phyloP scores from a whole-genome alignment of 2,888 invertebrate genomes.

The Dusona sp. region DNA sequence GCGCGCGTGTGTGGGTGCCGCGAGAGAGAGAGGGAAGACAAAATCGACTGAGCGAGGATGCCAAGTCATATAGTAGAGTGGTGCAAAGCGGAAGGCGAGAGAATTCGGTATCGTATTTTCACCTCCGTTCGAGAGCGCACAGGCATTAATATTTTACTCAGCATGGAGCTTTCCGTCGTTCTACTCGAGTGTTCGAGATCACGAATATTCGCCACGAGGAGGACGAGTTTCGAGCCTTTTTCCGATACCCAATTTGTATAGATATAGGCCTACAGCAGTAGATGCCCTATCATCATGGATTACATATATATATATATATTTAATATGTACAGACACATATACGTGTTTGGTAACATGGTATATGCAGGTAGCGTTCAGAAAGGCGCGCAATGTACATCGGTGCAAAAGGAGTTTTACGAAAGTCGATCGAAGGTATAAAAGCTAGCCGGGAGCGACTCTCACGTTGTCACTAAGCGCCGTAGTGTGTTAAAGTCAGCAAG shows the following conservation, averaged over 20 bases:
- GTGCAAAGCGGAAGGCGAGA: constrained; percentile 46
- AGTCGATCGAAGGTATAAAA: constrained; percentile 56
- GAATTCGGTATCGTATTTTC: constrained; percentile 79
- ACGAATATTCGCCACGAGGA: constrained; percentile 20
- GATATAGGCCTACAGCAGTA: constrained; percentile 15
- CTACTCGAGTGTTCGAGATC: constrained; percentile 41
- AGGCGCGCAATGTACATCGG: constrained; percentile 1
- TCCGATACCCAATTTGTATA: constrained; percentile 34
- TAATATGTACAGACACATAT: constrained; percentile 1
- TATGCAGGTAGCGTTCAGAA: constrained; percentile 24
- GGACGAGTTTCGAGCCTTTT: constrained; percentile 45
- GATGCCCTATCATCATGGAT: constrained; percentile 25
- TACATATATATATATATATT: background rate
- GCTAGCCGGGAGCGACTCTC: constrained; percentile 6
- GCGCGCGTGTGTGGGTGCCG: too few species aligned
- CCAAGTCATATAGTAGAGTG: constrained; percentile 18
- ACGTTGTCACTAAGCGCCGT: constrained; percentile 2
- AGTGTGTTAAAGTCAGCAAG: constrained; percentile 18
- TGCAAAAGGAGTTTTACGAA: constrained; percentile 18
- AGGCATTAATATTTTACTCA: constrained; percentile 80
- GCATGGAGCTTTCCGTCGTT: constrained; percentile 54
- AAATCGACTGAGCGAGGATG: constrained; percentile 58
- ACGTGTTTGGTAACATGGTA: constrained; percentile 21
- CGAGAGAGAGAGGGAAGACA: constrained; percentile 45
- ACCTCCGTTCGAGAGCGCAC: constrained; percentile 75